phyloP scores from a whole-genome alignment of 2,113 vertebrate species.

The Platycercus adscitus region DNA sequence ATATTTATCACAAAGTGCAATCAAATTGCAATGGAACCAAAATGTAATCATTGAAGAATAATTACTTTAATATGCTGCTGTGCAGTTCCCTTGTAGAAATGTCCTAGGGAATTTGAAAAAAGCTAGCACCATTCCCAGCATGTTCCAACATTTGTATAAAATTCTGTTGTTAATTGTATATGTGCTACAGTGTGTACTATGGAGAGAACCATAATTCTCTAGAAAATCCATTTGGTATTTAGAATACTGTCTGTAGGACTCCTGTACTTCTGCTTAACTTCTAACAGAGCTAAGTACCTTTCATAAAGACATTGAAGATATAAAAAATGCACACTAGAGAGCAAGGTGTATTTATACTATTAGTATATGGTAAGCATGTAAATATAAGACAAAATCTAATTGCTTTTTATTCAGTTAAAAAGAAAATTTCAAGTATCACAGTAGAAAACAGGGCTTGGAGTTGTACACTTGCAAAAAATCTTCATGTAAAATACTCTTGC shows the following conservation, averaged over 20 bases:
- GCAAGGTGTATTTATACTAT: neutral
- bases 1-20: neutral
- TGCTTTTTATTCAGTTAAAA: neutral
- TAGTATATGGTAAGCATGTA: neutral
- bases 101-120: neutral
- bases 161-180: neutral
- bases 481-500: neutral
- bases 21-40: neutral
- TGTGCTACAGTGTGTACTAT: neutral
- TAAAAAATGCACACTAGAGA: neutral
- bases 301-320: neutral
- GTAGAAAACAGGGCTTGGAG: neutral
- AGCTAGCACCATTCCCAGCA: neutral
- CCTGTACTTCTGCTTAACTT: neutral
- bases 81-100: neutral
- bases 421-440: neutral
- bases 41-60: neutral
- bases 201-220: neutral
- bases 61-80: neutral
- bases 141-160: neutral
- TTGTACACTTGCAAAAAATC: neutral
- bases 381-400: neutral
- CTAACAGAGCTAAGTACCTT: neutral
- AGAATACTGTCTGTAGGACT: neutral
- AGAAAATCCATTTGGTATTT: neutral